These are phyloP conservation scores for Pseudopleuronectes americanus DNA, from an alignment of 2,797 vertebrate species.

Conservation along the genomic window DNA sequence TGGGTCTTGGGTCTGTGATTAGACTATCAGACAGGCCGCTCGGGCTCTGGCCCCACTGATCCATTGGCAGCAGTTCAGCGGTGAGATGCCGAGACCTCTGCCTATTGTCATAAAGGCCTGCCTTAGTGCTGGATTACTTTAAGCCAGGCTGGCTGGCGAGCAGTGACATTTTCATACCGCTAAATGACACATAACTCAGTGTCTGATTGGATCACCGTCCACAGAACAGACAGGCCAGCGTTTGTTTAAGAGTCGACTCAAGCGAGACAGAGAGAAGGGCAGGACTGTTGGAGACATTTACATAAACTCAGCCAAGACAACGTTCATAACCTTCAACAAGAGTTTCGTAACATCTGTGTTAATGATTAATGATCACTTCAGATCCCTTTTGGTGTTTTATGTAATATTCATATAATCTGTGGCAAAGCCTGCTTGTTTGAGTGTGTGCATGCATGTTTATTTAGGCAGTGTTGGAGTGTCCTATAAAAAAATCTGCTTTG, in stretches of 20 bases:
- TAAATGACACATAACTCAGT: conserved; percentile 68
- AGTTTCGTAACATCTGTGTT: conserved; percentile 50
- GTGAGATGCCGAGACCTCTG: conserved; percentile 49
- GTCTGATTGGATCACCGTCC: conserved; percentile 65
- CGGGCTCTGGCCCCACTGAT: conserved; percentile 56
- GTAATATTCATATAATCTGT: conserved; percentile 62
- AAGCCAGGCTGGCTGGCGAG: conserved; percentile 53
- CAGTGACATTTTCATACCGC: conserved; percentile 68
- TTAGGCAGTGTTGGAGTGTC: conserved; percentile 27
- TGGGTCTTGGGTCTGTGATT: conserved; percentile 57
- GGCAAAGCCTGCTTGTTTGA: conserved; percentile 10
- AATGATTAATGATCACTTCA: conserved; percentile 43
- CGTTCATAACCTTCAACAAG: conserved; percentile 14
- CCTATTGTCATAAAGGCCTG: conserved; percentile 65
- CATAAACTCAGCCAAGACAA: conserved; percentile 22
- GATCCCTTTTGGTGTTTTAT: conserved; percentile 49
- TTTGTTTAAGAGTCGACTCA: conserved; percentile 28
- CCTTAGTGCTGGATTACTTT: conserved; percentile 69
- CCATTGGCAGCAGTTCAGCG: conserved; percentile 58
- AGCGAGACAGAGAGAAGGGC: background rate
- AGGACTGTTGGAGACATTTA: conserved; percentile 13
- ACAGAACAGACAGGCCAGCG: conserved; percentile 38
- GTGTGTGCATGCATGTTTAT: conserved; percentile 18
- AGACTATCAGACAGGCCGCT: conserved; percentile 56
- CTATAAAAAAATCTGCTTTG: conserved; percentile 36